A percentile compares a stretch with the other conserved stretches of the same genome.
phyloP scores from a whole-genome alignment of 2,113 vertebrate species.

The Takifugu bimaculatus region DNA sequence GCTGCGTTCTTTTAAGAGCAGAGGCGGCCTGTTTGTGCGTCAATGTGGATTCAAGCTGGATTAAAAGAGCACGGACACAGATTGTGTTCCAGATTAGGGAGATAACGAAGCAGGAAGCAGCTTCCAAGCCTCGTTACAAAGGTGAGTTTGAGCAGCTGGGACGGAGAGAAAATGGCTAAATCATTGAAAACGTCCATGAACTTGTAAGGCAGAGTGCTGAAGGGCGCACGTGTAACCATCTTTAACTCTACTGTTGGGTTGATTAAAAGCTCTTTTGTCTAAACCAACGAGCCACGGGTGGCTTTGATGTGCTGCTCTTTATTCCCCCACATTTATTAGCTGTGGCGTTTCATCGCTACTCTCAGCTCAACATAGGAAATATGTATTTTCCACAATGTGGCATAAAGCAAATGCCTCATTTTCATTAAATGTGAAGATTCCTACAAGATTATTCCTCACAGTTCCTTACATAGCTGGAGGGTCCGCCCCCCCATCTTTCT shows the following conservation, averaged over 20 bases:
- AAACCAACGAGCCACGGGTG: not conserved
- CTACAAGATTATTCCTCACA: not conserved
- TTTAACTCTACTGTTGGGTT: too few relatives aligned
- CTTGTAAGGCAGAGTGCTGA: too few relatives aligned
- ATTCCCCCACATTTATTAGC: not conserved
- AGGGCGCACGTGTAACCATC: too few relatives aligned
- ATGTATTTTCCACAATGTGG: not conserved
- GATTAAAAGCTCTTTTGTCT: too few relatives aligned
- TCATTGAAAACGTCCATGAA: too few relatives aligned
- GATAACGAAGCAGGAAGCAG: not conserved
- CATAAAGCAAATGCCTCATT: too few relatives aligned
- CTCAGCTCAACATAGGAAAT: not conserved
- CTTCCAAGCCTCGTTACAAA: too few relatives aligned
- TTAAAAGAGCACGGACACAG: not conserved
- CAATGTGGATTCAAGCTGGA: not conserved
- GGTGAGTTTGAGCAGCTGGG: too few relatives aligned
- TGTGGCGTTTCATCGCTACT: not conserved
- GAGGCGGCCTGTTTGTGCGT: constrained; percentile 9
- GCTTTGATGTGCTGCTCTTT: not conserved
- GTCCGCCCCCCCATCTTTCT: too few relatives aligned
- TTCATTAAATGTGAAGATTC: too few relatives aligned
- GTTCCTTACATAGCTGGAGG: too few relatives aligned
- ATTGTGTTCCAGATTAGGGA: constrained; percentile 10
- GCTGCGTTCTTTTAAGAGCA: constrained; percentile 10
- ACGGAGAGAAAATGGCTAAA: too few relatives aligned